Evolutionary conservation across 2,797 vertebrate species (phyloP).

Genomic region (Morelia viridis): DNA sequence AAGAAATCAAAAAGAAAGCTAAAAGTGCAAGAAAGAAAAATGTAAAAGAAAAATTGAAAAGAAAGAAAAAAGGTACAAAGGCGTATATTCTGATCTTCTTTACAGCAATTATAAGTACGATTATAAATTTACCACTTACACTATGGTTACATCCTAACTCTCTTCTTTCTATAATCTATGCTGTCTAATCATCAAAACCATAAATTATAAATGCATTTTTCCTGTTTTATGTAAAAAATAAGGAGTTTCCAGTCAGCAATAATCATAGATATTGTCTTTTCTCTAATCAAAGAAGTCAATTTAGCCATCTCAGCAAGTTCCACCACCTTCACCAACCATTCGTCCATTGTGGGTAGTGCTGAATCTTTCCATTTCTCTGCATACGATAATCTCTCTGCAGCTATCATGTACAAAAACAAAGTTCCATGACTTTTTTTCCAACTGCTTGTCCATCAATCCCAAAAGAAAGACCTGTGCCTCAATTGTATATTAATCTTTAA

Average conservation of each 20-base stretch:
- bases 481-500: not conserved
- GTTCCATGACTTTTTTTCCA: not conserved
- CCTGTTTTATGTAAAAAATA: not conserved
- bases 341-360: not conserved
- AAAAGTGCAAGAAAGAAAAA: not conserved
- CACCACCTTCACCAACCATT: not conserved
- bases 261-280: not conserved
- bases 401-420: not conserved
- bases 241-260: not conserved
- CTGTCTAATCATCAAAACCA: not conserved
- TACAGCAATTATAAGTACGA: not conserved
- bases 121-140: not conserved
- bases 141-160: not conserved
- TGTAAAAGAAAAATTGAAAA: not conserved
- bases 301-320: not conserved
- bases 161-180: not conserved
- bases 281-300: not conserved
- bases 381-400: not conserved
- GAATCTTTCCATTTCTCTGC: not conserved
- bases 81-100: not conserved
- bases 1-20: not conserved
- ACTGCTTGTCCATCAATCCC: not conserved
- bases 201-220: not conserved
- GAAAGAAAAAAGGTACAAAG: not conserved
- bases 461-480: not conserved